Conservation (phyloP, 2,113 vertebrate genomes). For the Colius striatus region DNA sequence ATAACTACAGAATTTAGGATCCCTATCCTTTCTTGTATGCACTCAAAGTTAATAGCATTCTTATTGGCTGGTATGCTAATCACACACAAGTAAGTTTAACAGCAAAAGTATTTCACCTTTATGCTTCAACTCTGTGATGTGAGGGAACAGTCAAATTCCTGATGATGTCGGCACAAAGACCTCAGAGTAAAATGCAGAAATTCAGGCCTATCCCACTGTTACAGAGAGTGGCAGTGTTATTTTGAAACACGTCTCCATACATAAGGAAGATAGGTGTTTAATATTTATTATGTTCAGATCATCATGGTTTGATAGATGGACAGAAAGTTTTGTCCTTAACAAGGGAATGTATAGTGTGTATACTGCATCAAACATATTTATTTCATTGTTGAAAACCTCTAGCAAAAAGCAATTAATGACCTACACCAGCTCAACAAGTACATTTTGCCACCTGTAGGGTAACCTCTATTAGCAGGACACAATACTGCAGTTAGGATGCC, state of each 20-base stretch:
- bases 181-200: not conserved
- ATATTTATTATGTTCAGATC: not conserved
- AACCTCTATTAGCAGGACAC: not conserved
- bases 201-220: not conserved
- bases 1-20: not conserved
- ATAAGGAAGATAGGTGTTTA: not conserved
- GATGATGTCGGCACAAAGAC: not conserved
- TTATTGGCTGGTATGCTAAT: not conserved
- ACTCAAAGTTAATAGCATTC: not conserved
- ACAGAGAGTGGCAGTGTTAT: not conserved
- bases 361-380: not conserved
- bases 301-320: not conserved
- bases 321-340: not conserved
- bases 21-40: not conserved
- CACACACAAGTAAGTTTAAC: not conserved
- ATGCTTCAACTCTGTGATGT: not conserved
- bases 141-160: not conserved
- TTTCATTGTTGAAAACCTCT: not conserved
- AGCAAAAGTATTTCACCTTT: not conserved
- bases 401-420: not conserved
- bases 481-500: not conserved
- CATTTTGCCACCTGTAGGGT: not conserved
- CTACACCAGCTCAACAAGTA: not conserved
- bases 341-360: accelerated
- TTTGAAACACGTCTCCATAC: not conserved